phyloP scores from a whole-genome alignment of 2,113 vertebrate species.

The Tonatia bakeri region DNA sequence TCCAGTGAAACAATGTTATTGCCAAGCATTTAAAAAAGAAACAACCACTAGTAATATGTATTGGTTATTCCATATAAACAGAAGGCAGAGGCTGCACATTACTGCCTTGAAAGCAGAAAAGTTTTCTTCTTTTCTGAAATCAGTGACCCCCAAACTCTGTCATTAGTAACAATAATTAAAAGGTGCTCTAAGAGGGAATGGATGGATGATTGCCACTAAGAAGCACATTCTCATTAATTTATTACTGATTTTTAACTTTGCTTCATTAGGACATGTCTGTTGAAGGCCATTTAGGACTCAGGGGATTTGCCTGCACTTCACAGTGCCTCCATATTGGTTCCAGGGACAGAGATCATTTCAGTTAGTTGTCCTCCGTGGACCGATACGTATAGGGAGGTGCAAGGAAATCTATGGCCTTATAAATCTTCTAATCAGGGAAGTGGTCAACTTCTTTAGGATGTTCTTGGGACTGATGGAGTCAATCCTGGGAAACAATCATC shows the following conservation, averaged over 20 bases:
- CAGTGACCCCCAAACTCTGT: conserved; percentile 77
- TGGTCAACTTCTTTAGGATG: conserved; percentile 36
- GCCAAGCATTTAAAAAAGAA: background rate
- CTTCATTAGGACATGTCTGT: conserved; percentile 79
- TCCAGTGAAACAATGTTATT: background rate
- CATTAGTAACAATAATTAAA: conserved; percentile 84
- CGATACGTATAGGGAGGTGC: background rate
- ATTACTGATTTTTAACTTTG: conserved; percentile 80
- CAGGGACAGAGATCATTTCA: conserved; percentile 39
- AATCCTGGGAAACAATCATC: background rate
- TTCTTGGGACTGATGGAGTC: background rate
- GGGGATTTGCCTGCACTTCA: conserved; percentile 52
- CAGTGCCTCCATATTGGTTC: conserved; percentile 17
- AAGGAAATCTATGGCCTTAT: conserved; percentile 14
- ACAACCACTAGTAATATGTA: background rate
- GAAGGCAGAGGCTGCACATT: background rate
- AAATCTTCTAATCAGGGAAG: conserved; percentile 51
- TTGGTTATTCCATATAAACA: background rate
- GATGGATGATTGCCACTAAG: conserved; percentile 78
- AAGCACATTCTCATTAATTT: conserved; percentile 82
- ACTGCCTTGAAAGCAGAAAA: conserved; percentile 60
- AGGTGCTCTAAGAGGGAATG: conserved; percentile 75
- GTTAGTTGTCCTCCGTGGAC: conserved; percentile 68
- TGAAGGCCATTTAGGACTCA: conserved; percentile 80
- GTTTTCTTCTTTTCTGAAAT: conserved; percentile 72